Evolutionary conservation across 1,140 invertebrate genomes (phyloP).

Genomic region (Bombus soroeensis): DNA sequence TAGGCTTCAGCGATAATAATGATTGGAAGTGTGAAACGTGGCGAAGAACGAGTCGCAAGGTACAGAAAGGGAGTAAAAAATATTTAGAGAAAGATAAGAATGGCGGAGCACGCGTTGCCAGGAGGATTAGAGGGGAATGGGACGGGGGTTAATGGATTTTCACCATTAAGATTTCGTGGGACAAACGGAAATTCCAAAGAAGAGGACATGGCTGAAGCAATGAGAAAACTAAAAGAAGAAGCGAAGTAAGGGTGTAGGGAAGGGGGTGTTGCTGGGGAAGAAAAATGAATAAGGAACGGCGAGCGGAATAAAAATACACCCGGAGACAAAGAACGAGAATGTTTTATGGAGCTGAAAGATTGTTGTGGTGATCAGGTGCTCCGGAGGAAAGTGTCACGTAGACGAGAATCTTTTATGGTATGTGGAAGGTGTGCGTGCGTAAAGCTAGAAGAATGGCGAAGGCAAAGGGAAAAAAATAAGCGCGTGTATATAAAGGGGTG

Average conservation of each 20-base stretch:
- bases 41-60: background rate
- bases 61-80: background rate
- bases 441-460: slow-evolving; percentile 17
- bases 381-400: slow-evolving; percentile 36
- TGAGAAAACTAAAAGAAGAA: too few species aligned
- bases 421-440: background rate
- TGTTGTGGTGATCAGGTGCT: slow-evolving; percentile 37
- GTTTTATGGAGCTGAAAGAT: slow-evolving; percentile 61
- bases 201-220: too few species aligned
- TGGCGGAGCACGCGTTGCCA: background rate
- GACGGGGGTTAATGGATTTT: slow-evolving; percentile 39
- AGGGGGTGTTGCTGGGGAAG: background rate
- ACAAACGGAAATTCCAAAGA: slow-evolving; percentile 21
- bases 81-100: background rate
- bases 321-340: slow-evolving; percentile 44
- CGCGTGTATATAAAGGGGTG: background rate
- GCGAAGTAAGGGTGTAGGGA: background rate
- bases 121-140: background rate
- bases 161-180: slow-evolving; percentile 42
- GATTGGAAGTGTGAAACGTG: background rate
- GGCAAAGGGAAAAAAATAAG: background rate
- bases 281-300: slow-evolving; percentile 44
- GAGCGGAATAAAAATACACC: slow-evolving; percentile 37
- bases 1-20: background rate
- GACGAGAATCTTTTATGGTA: background rate